Evolutionary conservation across 2,888 invertebrate genomes (phyloP), one percentile per base, ranked within the genome.

Genomic region (Phengaris alcon): DNA sequence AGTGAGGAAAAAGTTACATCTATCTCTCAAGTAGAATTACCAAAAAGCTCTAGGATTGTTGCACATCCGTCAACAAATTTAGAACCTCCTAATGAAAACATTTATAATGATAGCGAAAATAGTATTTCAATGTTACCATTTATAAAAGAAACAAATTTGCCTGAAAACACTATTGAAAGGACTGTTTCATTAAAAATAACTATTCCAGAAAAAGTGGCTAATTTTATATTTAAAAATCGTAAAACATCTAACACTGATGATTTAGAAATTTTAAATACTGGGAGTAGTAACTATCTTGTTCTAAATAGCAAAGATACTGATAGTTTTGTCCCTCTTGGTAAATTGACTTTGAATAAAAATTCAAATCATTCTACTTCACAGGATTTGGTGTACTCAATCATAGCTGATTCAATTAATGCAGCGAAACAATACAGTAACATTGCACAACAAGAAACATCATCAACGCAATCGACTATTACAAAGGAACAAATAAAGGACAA

Each of bases 151-250:
- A 82, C 88, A 9, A 74, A 84, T 35, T 76, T 84, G 51, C 88
- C 88, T 44, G 80, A 83, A 74, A 91, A 89, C 74, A 92, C 91
- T 0, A 92, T 93, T 77, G 92, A 93, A 81, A 85, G 92, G 81
- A 93, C 91, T 7, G 90, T 93, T 22, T 91, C 92, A 10, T 81
- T 93, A 59, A 93, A 92, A 89, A 92, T 93, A 78, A 90, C 90
- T 0, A 88, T 93, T 73, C 93, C 93, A 6, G 91, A 92, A 84
- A 87, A 87, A 80, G 83, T 93, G 7, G 93, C 93, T 7, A 82
- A 87, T n/a, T 88, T 86, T 77, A 80, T 93, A 68, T 92, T 93
- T 74, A 89, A 86, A 80, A 87, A 84, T 75, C 81, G 82, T 35
- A 88, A 84, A 76, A 86, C 87, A 76, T 86, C 82, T 57, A 85